phyloP scores from a whole-genome alignment of 2,797 vertebrate genomes.

The Erithacus rubecula region DNA sequence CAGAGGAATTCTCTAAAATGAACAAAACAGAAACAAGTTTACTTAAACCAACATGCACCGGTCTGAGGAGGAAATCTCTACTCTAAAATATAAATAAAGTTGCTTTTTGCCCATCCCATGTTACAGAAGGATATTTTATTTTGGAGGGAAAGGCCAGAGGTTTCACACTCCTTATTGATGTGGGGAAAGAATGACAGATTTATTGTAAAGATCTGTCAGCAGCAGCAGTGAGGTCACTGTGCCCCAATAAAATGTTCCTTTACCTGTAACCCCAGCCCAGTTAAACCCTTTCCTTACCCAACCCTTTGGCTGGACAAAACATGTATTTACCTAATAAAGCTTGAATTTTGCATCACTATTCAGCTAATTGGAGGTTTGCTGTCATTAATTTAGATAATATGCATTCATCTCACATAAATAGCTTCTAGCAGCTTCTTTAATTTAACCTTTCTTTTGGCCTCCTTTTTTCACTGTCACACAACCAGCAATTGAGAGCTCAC shows the following conservation, averaged over 20 bases:
- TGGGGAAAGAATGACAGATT: neutral
- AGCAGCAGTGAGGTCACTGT: neutral
- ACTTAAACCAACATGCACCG: neutral
- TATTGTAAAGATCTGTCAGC: neutral
- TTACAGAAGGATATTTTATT: neutral
- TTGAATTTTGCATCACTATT: neutral
- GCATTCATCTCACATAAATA: neutral
- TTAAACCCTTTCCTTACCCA: neutral
- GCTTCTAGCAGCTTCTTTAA: conserved; percentile 54
- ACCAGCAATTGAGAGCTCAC: conserved; percentile 43
- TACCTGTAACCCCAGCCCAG: neutral
- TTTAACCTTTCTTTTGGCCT: conserved; percentile 45
- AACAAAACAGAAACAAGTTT: neutral
- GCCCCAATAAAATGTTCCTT: neutral
- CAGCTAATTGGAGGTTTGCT: conserved; percentile 56
- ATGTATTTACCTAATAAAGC: conserved; percentile 35
- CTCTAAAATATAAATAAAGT: no score
- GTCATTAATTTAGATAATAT: conserved; percentile 53
- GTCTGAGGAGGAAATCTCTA: neutral
- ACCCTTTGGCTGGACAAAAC: neutral
- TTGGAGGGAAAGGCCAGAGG: neutral
- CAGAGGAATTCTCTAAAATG: neutral
- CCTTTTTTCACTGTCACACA: conserved; percentile 20
- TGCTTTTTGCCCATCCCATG: neutral
- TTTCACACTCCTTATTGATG: neutral